Conservation (phyloP, 2,797 vertebrate genomes). For the Helarctos malayanus region DNA sequence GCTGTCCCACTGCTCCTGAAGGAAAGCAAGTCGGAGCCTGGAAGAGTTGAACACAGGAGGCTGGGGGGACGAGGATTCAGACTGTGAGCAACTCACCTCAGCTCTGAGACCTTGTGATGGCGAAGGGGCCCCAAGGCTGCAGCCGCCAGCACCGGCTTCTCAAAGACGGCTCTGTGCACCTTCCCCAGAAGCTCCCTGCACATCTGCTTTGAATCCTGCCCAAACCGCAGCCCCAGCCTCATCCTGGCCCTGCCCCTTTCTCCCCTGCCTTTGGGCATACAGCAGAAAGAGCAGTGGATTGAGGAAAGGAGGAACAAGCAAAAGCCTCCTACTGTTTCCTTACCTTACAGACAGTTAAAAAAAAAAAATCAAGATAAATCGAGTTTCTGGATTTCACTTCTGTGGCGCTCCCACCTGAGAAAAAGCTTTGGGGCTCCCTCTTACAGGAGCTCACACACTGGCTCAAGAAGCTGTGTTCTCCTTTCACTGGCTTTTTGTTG, state of each 20-base stretch:
- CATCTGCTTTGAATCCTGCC: neutral
- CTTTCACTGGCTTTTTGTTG: fast-evolving
- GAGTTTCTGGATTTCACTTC: slow-evolving; percentile 5
- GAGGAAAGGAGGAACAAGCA: neutral
- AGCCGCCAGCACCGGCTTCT: neutral
- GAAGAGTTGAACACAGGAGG: neutral
- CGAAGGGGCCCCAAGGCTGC: neutral
- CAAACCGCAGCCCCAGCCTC: slow-evolving; percentile 42
- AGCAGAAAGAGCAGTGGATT: slow-evolving; percentile 61
- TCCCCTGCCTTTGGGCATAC: slow-evolving; percentile 28
- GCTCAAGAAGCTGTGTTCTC: neutral
- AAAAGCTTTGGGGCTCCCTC: neutral
- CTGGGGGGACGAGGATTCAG: neutral
- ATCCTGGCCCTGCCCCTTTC: neutral
- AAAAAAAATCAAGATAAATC: neutral
- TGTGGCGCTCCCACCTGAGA: neutral
- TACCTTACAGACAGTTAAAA: slow-evolving; percentile 17
- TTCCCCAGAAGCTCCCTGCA: neutral
- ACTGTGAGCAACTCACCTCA: fast-evolving
- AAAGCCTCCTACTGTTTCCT: neutral
- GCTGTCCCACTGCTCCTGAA: neutral
- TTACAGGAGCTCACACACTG: neutral
- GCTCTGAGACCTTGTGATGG: neutral
- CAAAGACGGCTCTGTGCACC: slow-evolving; percentile 49
- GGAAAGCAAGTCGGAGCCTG: neutral